phyloP scores from a whole-genome alignment of 64 coral and sea anemone species.

The Montipora foliosa region DNA sequence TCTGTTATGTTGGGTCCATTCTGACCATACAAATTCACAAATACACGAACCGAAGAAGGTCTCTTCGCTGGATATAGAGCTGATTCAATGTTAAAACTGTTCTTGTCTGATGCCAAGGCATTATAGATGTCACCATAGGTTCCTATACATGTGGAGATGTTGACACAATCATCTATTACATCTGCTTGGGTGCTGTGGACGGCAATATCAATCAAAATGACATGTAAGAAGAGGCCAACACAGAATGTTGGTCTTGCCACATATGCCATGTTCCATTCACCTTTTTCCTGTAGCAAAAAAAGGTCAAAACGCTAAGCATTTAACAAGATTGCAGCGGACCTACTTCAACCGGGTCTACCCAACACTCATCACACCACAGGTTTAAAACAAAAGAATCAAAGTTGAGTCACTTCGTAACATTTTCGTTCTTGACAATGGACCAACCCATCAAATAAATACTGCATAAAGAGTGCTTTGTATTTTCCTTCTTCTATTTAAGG shows the following conservation, averaged over 20 bases:
- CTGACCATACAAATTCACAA: neutral
- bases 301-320: too few species aligned
- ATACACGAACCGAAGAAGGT: neutral
- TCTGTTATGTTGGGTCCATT: neutral
- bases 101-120: neutral
- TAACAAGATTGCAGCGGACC: too few species aligned
- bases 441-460: too few species aligned
- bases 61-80: neutral
- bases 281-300: slow-evolving; percentile 9
- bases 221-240: neutral
- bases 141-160: neutral
- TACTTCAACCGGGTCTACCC: too few species aligned
- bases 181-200: neutral
- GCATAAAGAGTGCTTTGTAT: too few species aligned
- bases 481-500: too few species aligned
- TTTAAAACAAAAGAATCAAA: too few species aligned
- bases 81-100: slow-evolving; percentile 27
- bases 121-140: slow-evolving; percentile 4
- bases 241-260: neutral
- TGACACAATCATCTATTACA: too few species aligned
- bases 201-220: neutral
- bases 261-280: slow-evolving; percentile 2
- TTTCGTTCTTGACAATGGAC: too few species aligned
- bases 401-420: too few species aligned
- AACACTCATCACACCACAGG: too few species aligned